Base-by-base conservation (phyloP, 1,140 invertebrate species). In the Eufriesea mexicana region DNA sequence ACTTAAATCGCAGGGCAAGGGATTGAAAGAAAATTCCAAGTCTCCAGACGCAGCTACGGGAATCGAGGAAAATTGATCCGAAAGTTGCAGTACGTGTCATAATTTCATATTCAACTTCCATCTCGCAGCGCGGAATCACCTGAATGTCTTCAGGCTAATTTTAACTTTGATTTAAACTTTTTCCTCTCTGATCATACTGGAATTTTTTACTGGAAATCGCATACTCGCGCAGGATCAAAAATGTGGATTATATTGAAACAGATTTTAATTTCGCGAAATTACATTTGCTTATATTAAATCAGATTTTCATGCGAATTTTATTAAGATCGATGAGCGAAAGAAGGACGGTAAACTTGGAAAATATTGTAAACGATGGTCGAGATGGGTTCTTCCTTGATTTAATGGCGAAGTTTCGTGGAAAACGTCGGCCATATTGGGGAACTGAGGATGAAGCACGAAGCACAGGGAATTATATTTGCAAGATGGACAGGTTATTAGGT, bases 401-500 rank as follows among this genome's bases (percentile, higher is more conserved):
- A 64, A 64, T 42, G 20, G 12, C 8, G 42, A 18, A 0, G 2
- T 18, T 18, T 14, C 28, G 8, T 4, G 16, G 20, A 66, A 12
- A 12, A 9, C 10, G 5, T 72, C 2, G 2, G 14, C 16, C 28
- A 28, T 12, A 8, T n/a, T 55, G 18, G 28, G 7, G 14, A 42
- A 73, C 28, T n/a, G 14, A n/a, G 35, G 8, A 8, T 12, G n/a
- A 59, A 20, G 35, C 1, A 57, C 6, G 70, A 23, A 28, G 35
- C 16, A 23, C 16, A 57, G 35, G 35, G 42, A 73, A 55, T 16
- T 45, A n/a, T 42, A 59, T 25, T 57, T 45, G n/a, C 54, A 28
- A 25, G 55, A 47, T 59, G 25, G 42, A 74, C 35, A 35, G 35
- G 35, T 74, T 45, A 59, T 74, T 74, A 74, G 18, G n/a, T 18